Evolutionary conservation across 2,888 invertebrate species (phyloP), one percentile per base, ranked within the genome.

Genomic region (Acanthosepion pharaonis): DNA sequence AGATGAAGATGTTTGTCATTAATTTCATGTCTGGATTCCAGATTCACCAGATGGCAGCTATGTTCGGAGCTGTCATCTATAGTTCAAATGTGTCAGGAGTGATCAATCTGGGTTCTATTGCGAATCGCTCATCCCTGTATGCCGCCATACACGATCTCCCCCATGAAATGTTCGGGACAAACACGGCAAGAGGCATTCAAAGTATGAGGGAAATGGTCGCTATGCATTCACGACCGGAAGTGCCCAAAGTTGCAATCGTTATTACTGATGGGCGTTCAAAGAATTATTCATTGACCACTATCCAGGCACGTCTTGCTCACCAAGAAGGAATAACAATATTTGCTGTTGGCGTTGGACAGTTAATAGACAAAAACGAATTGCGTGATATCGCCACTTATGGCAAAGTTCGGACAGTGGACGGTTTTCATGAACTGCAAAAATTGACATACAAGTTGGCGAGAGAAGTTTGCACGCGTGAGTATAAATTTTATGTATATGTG

Each of bases 191-290:
- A 23, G 96, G 95, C 18, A 95, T 96, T 28, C 53, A 93, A 18
- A 94, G 91, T 33, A 96, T 96, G 96, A 95, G 94, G 42, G 33
- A 95, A 20, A 64, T 96, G 92, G 96, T 96, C 91, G 91, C 94
- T 0, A 93, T 33, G 15, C 94, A 95, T 6, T 96, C 96, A 6
- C 95, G 96, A n/a, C 91, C 51, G 0, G 95, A 96, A 48, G 96
- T 97, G 5, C 97, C 97, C 0, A 97, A 97, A 95, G 96, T 97
- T 0, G 97, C 96, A 18, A 96, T 97, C 48, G 97, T 97, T 11
- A 96, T 97, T 51, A 97, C 97, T 1, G 97, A 97, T 95, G 97
- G 97, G 28, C 96, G 97, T 94, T 97, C 97, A 55, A 97, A 96
- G 49, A 91, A 95, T 94, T 95, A 95, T 4, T 28, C 18, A 0